Evolutionary conservation across 2,888 invertebrate genomes (phyloP), one percentile per base, ranked within the genome.

Genomic region (Trachelus stipa): DNA sequence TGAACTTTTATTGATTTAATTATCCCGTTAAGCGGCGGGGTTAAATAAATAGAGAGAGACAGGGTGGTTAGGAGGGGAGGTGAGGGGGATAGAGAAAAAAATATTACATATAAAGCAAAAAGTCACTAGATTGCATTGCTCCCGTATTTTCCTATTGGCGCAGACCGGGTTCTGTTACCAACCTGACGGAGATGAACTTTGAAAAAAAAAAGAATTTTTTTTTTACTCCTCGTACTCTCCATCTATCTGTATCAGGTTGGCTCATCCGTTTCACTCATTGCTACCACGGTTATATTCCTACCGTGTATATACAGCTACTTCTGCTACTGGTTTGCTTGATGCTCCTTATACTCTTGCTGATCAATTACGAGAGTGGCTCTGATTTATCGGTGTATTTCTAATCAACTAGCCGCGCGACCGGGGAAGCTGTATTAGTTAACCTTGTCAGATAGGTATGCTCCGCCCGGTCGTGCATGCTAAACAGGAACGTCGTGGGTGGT

Each of bases 401-500:
- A 90, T 90, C 89, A 86, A 87, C 85, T 83, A 81, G 80, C 79
- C 79, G 79, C 81, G 83, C 84, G 84, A 85, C 81, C 84, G 80
- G 78, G 79, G 84, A 84, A 87, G 85, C 85, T 85, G 89, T 88
- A 89, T 90, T 90, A 89, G 89, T 90, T 88, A 88, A 90, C 86
- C 89, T 88, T 87, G 90, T 90, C 90, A 86, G 89, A 89, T 89
- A 86, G 86, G 83, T 85, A 84, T 80, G 34, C 85, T 86, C 85
- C 85, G 84, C 85, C 86, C 86, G 84, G 83, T 73, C 83, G 85
- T 86, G 89, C 87, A 90, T 90, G 89, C 87, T 90, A 89, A 90
- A 88, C 87, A 88, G 90, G 79, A 80, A 82, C 88, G 85, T 89
- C 90, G 90, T 90, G 90, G 90, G 90, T 90, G 90, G 86, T 73